A percentile compares a stretch with the other conserved stretches of the same genome.
These are phyloP conservation scores for Tenebrosternarchus preto DNA, from an alignment of 2,113 vertebrate species.

Conservation along the genomic window DNA sequence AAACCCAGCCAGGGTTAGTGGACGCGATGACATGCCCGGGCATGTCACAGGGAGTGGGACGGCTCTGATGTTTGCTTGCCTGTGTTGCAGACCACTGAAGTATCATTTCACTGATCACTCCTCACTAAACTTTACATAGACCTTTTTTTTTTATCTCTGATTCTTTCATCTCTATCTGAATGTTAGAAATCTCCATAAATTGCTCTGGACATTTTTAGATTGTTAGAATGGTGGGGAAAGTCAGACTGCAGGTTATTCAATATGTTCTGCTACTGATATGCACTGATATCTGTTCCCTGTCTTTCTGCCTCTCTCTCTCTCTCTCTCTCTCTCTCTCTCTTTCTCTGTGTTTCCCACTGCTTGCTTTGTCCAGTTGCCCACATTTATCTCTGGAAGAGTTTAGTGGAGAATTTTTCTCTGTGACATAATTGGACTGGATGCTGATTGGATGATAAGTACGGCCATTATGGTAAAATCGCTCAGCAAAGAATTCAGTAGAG, in stretches of 20 bases:
- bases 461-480: conserved; percentile 45
- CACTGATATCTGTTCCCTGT: not conserved
- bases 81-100: too few species aligned
- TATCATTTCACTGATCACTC: too few species aligned
- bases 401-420: conserved; percentile 25
- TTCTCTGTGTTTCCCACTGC: conserved; percentile 37
- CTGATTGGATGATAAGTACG: conserved; percentile 49
- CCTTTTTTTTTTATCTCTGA: too few species aligned
- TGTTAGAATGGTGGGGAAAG: not conserved
- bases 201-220: not conserved
- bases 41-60: not conserved
- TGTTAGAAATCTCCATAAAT: too few species aligned
- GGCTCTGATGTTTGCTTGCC: not conserved
- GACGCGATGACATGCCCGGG: not conserved
- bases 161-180: too few species aligned
- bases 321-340: not conserved
- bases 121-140: too few species aligned
- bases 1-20: not conserved
- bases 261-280: not conserved
- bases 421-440: conserved; percentile 48
- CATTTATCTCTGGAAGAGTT: conserved; percentile 38
- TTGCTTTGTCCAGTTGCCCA: conserved; percentile 7
- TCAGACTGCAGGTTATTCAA: not conserved
- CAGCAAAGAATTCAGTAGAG: conserved; percentile 27
- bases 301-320: not conserved